These are phyloP conservation scores for Cebus imitator DNA, from an alignment of 2,113 vertebrate species.

Conservation along the genomic window DNA sequence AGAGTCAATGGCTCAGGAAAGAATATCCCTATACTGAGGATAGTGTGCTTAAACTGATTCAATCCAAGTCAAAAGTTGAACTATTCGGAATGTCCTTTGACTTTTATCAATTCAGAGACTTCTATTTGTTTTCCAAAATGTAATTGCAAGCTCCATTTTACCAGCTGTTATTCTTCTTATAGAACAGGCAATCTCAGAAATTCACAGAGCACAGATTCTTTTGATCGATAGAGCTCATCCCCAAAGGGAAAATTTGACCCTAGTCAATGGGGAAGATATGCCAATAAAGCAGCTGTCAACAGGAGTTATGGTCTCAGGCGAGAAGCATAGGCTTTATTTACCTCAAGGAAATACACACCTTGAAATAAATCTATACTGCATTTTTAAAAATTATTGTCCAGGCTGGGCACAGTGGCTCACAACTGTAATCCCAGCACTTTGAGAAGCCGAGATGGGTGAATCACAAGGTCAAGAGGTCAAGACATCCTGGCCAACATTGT, in stretches of 20 bases:
- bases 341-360: neutral
- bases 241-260: neutral
- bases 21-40: neutral
- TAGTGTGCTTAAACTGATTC: neutral
- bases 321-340: neutral
- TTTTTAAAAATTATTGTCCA: neutral
- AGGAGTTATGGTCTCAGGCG: accelerated
- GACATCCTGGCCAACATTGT: too few relatives aligned
- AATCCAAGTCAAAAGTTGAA: neutral
- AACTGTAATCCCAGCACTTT: too few relatives aligned
- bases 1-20: neutral
- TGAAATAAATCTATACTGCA: neutral
- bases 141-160: neutral
- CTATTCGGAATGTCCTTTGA: neutral
- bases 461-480: too few relatives aligned
- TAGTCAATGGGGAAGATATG: neutral
- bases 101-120: neutral
- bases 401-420: too few relatives aligned
- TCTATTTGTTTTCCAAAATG: constrained; percentile 30
- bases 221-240: neutral
- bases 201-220: neutral
- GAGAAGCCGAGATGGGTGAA: too few relatives aligned
- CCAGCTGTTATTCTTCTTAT: neutral
- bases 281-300: neutral
- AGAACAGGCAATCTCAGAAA: neutral